Conservation (phyloP, 2,797 vertebrate genomes). For the Lagocephalus sceleratus region DNA sequence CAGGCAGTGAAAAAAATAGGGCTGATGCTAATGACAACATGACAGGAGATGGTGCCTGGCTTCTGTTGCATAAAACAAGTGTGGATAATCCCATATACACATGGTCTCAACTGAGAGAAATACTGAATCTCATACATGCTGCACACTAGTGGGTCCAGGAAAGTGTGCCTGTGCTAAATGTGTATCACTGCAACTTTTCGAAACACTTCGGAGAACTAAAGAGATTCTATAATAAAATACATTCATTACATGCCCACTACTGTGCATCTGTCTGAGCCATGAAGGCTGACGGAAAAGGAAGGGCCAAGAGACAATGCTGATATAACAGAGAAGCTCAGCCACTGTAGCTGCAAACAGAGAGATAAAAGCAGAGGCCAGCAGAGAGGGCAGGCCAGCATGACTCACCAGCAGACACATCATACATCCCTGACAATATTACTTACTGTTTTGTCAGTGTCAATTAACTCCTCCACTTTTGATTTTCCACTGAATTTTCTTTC, state of each 20-base stretch:
- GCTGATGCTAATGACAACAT: conserved; percentile 16
- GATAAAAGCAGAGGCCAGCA: neutral
- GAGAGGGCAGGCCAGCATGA: neutral
- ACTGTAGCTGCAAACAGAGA: conserved; percentile 2
- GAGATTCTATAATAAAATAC: conserved; percentile 33
- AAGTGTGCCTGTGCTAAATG: conserved; percentile 35
- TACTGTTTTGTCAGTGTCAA: no score
- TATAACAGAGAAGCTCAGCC: neutral
- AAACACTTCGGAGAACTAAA: conserved; percentile 47
- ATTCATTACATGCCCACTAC: conserved; percentile 41
- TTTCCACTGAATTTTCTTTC: no score
- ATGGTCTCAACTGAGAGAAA: conserved; percentile 5
- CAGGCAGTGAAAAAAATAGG: neutral
- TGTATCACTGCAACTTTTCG: conserved; percentile 46
- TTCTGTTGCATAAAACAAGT: conserved; percentile 8
- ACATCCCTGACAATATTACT: neutral
- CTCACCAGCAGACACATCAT: neutral
- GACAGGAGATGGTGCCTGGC: conserved; percentile 1
- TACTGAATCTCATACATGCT: conserved; percentile 5
- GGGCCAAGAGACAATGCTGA: conserved; percentile 27
- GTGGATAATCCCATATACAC: conserved; percentile 8
- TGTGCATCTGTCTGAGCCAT: conserved; percentile 36
- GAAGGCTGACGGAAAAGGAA: conserved; percentile 23
- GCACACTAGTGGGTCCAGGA: conserved; percentile 32
- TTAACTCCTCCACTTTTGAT: no score